These are phyloP conservation scores for Tetraodon nigroviridis DNA, from an alignment of 2,113 vertebrate species.

Conservation along the genomic window DNA sequence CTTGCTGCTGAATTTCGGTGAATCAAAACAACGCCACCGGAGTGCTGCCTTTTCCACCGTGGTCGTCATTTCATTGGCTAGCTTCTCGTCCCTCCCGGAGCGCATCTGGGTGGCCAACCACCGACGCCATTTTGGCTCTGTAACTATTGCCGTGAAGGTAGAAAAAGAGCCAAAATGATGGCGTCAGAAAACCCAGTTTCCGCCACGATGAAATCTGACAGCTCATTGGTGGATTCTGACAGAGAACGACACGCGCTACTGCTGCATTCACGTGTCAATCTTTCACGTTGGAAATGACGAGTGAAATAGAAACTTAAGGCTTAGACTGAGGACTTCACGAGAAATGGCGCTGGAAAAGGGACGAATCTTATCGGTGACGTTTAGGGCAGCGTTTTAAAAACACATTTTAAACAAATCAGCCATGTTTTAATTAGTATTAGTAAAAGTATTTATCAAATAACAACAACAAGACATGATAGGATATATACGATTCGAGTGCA, in stretches of 20 bases:
- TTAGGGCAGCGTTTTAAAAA: conserved; percentile 9
- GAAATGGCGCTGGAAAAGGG: conserved; percentile 65
- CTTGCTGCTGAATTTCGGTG: not conserved
- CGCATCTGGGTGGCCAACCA: accelerated
- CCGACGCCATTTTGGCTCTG: conserved; percentile 52
- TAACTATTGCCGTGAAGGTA: accelerated
- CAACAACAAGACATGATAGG: no score
- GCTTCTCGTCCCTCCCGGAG: conserved; percentile 5
- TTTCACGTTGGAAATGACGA: conserved; percentile 3
- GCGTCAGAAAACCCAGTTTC: not conserved
- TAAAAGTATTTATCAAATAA: no score
- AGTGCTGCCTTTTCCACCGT: not conserved
- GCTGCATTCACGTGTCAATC: conserved; percentile 40
- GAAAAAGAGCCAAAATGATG: conserved; percentile 36
- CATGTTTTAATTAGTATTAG: no score
- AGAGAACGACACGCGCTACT: not conserved
- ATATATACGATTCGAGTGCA: no score
- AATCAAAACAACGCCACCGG: conserved; percentile 4
- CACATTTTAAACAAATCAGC: not conserved
- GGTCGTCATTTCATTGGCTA: conserved; percentile 26
- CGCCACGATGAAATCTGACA: accelerated
- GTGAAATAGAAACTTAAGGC: conserved; percentile 63
- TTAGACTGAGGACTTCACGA: conserved; percentile 36
- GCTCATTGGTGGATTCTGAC: conserved; percentile 32
- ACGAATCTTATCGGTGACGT: not conserved